Base-by-base conservation (phyloP, 2,113 vertebrate species). In the Hymenochirus boettgeri region DNA sequence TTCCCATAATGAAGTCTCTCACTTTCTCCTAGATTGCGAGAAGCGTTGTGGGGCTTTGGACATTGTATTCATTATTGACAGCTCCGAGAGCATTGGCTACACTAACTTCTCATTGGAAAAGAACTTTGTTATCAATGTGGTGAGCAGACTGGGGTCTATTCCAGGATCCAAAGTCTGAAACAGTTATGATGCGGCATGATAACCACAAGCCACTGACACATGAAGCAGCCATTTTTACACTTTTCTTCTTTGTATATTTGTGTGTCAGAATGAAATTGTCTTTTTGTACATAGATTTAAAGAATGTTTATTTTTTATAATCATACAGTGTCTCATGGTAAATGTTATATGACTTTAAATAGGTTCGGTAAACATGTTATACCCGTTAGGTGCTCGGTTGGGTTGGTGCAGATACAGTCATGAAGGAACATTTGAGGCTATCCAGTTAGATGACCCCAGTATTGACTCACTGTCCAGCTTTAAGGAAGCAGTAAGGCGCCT, bases 81-180 rank as follows among this genome's bases (percentile, higher is more conserved):
- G 96, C 79, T 99, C 96, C 0, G 96, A 99, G 79, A 99, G 96
- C 47, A 97, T 99, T 0, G 96, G 96, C 47, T 89, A 96, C 71
- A 95, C 94, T 73, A 99, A 99, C 81, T 99, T 99, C 79, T 94
- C 95, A 4, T 77, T 98, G 76, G 96, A 99, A 81, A 99, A 99
- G 70, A 99, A 98, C 77, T 99, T 99, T 50, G 96, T 99, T 52
- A 89, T 99, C 85, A 99, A 94, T 0, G 92, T 94, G 69, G 92
- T 97, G 76, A 99, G 93, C 83, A 86, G 94, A 59, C 80, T 99
- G 65, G 96, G 96, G 2, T 89, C 92, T 11, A 84, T 99, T 1
- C 90, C 96, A 93, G 77, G 93, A 97, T 69, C 92, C 94, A 54
- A 81, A 86, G 33, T 87, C 95, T 0, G 77, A 86, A 23, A 92